A percentile compares a stretch with the other conserved stretches of the same genome.
These are phyloP conservation scores for Rhincodon typus DNA, from an alignment of 2,797 vertebrate genomes.

Conservation along the genomic window DNA sequence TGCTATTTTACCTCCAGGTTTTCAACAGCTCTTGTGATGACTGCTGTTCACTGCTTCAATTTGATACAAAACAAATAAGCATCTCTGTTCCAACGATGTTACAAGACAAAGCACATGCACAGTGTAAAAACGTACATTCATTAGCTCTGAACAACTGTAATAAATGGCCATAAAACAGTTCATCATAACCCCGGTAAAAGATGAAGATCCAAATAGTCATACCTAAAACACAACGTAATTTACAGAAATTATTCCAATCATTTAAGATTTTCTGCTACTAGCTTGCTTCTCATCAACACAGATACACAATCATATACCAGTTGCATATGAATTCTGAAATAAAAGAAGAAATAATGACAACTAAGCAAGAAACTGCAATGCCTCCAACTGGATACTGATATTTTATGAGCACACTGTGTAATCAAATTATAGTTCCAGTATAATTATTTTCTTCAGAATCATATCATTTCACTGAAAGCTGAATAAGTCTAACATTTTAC, in stretches of 20 bases:
- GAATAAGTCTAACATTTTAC: neutral
- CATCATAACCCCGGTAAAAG: neutral
- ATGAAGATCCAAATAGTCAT: conserved; percentile 1
- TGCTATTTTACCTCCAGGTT: neutral
- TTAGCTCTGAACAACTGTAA: neutral
- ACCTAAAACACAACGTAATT: conserved; percentile 26
- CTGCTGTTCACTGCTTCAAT: neutral
- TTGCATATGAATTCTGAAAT: neutral
- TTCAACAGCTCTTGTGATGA: neutral
- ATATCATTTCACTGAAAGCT: neutral
- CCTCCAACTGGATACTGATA: neutral
- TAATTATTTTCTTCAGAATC: neutral
- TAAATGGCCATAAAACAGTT: neutral
- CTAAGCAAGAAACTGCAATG: neutral
- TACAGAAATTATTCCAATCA: conserved; percentile 9
- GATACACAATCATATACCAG: neutral
- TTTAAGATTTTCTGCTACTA: neutral
- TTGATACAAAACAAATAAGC: neutral
- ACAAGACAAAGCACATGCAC: conserved; percentile 1
- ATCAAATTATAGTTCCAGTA: neutral
- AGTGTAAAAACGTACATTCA: neutral
- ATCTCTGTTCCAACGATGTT: neutral
- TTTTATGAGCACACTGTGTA: neutral
- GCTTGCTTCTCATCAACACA: neutral
- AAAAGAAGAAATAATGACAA: neutral